phyloP scores from a whole-genome alignment of 1,140 invertebrate species.

The Streblospio benedicti region DNA sequence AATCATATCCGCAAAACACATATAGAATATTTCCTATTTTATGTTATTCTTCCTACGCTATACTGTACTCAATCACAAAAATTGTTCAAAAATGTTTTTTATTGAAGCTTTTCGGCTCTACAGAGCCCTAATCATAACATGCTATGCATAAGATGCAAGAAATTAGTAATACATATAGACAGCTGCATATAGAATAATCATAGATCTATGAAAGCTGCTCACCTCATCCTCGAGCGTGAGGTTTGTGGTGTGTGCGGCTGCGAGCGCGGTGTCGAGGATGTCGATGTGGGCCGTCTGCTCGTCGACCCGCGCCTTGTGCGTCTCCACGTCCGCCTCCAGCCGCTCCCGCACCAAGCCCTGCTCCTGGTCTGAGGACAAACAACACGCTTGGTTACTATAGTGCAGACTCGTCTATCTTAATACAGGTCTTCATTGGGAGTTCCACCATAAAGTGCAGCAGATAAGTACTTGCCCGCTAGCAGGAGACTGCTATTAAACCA shows the following conservation, averaged over 20 bases:
- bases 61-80: no score
- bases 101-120: not conserved
- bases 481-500: no score
- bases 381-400: no score
- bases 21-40: no score
- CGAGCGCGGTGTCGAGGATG: slow-evolving; percentile 80
- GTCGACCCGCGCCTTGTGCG: slow-evolving; percentile 76
- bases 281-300: slow-evolving; percentile 88
- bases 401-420: no score
- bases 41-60: no score
- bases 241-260: slow-evolving; percentile 80
- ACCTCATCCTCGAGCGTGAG: slow-evolving; percentile 81
- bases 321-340: slow-evolving; percentile 81
- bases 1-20: not conserved
- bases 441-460: no score
- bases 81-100: not conserved
- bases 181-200: not conserved
- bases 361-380: no score
- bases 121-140: not conserved
- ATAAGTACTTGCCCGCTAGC: no score
- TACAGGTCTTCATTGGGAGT: no score
- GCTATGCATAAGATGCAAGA: not conserved
- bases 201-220: slow-evolving; percentile 27
- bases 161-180: slow-evolving; percentile 8
- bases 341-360: no score